phyloP scores from a whole-genome alignment of 2,888 invertebrate genomes.

The Ganaspis brasiliensis region DNA sequence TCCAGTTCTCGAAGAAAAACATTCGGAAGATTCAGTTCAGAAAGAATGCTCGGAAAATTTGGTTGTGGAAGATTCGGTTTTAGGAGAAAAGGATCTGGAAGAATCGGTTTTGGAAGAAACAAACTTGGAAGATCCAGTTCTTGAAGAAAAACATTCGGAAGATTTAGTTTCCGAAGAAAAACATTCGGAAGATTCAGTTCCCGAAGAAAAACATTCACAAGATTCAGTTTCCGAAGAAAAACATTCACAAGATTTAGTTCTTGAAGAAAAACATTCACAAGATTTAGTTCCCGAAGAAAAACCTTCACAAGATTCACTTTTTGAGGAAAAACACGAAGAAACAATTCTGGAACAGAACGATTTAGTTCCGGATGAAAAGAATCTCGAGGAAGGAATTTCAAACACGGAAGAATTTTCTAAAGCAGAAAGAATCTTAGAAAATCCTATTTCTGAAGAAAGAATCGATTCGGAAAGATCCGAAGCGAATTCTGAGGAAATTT shows the following conservation, averaged over 20 bases:
- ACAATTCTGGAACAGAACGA: slow-evolving; percentile 5
- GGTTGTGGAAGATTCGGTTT: background rate
- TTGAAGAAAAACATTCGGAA: slow-evolving; percentile 27
- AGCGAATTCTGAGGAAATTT: background rate
- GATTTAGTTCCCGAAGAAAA: background rate
- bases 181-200: background rate
- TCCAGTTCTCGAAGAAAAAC: background rate
- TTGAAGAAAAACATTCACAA: background rate
- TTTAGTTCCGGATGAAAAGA: background rate
- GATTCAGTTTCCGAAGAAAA: background rate
- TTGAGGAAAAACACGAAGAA: slow-evolving; percentile 6
- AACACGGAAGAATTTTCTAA: too few relatives aligned
- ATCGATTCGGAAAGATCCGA: background rate
- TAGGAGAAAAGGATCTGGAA: background rate
- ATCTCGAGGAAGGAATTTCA: slow-evolving; percentile 10
- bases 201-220: background rate
- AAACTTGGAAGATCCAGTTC: slow-evolving; percentile 23
- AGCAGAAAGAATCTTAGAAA: too few relatives aligned
- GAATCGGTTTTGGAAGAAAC: background rate
- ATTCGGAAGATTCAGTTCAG: too few relatives aligned
- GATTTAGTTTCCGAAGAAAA: background rate
- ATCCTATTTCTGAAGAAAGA: too few relatives aligned
- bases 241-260: slow-evolving; percentile 3
- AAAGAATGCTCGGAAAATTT: too few relatives aligned
- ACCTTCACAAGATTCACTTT: background rate